Base-by-base conservation (phyloP, 1,140 invertebrate species). In the Ceratosolen fusciceps region DNA sequence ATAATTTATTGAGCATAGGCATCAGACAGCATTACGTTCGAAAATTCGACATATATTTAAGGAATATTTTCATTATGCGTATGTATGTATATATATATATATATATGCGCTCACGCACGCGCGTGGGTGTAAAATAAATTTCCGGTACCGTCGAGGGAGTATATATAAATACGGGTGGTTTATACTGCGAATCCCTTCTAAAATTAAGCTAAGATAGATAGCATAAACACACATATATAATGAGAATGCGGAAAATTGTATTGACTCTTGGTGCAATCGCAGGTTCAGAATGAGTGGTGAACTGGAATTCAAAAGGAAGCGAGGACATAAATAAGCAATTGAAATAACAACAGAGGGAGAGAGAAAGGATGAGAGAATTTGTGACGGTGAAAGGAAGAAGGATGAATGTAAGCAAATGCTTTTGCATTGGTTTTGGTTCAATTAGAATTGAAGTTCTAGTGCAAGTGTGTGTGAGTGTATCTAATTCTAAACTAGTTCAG, bases 401-500 rank as follows among this genome's bases (percentile, higher is more conserved):
- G 39, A 43, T 12, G 39, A 43, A n/a, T 37, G 60, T 21, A 65
- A 37, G 31, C 31, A n/a, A 62, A 37, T 10, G 47, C n/a, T 76
- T 76, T 68, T 62, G 19, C 60, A 76, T 52, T n/a, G 58, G 58
- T 75, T 75, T 75, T 65, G 43, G 58, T 58, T 56, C 26, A 29
- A n/a, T 70, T 47, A 47, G 68, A 31, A 29, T 29, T 21, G 14
- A 21, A 70, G 39, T 70, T 16, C 19, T 21, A 54, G 26, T 52
- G 26, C 26, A 39, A 52, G 52, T 26, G 39, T 16, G 49, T 58
- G 37, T 1, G 56, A 74, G 37, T 1, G 56, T 37, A 14, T 58
- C 65, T 77, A 77, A 77, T 77, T 70, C 52, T 34, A 70, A 77
- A 58, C 65, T 77, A 70, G 75, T 68, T 76, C 47, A 43, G 43